phyloP scores from a whole-genome alignment of 2,888 invertebrate genomes.

The Tuberolachnus salignus region DNA sequence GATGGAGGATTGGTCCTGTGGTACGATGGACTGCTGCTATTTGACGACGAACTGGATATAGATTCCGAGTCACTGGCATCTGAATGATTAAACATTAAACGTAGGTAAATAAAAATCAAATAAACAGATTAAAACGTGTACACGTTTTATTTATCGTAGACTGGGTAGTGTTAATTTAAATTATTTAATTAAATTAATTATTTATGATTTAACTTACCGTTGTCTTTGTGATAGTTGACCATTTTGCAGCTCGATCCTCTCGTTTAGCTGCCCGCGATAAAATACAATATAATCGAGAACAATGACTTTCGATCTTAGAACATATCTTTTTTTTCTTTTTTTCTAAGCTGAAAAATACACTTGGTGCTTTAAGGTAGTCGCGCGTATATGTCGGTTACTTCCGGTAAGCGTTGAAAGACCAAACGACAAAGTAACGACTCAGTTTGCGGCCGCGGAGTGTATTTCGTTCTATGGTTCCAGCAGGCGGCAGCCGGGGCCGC shows the following conservation, averaged over 20 bases:
- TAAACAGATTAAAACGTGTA: not conserved
- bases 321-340: too few relatives aligned
- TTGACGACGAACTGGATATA: conserved; percentile 57
- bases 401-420: too few relatives aligned
- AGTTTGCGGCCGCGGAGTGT: too few relatives aligned
- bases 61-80: conserved; percentile 55
- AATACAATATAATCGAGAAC: too few relatives aligned
- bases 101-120: not conserved
- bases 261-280: too few relatives aligned
- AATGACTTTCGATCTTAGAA: not conserved
- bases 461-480: too few relatives aligned
- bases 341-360: not conserved
- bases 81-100: not conserved
- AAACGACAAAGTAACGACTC: too few relatives aligned
- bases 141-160: not conserved
- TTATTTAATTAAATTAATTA: not conserved
- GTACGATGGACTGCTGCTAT: conserved; percentile 56
- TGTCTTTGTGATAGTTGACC: conserved; percentile 2
- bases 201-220: conserved; percentile 11
- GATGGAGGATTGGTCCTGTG: conserved; percentile 53
- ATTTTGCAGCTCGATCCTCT: not conserved
- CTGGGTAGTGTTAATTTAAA: not conserved
- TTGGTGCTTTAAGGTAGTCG: too few relatives aligned
- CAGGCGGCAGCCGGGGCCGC: too few relatives aligned
- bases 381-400: too few relatives aligned